These are phyloP conservation scores for Denticeps clupeoides DNA, from an alignment of 2,797 vertebrate genomes.

Conservation along the genomic window DNA sequence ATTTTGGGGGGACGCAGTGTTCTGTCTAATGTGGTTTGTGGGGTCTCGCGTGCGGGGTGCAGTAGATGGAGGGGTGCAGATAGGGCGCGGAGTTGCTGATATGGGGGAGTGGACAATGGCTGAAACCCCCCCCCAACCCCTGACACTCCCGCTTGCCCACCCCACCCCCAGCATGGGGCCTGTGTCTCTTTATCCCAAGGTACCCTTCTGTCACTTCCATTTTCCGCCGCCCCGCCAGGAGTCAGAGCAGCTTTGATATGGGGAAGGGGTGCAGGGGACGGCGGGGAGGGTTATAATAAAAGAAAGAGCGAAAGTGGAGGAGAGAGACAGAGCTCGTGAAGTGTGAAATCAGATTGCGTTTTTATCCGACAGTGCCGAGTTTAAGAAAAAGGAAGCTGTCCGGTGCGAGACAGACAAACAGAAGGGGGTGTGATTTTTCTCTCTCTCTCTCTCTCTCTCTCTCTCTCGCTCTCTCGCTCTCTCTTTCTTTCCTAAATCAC, in stretches of 20 bases:
- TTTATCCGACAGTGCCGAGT: conserved; percentile 59
- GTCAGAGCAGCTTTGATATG: conserved; percentile 69
- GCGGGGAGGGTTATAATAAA: conserved; percentile 36
- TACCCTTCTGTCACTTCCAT: conserved; percentile 75
- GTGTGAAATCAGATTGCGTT: conserved; percentile 73
- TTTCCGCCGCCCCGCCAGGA: conserved; percentile 59
- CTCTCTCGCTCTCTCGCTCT: neutral
- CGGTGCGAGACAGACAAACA: conserved; percentile 40
- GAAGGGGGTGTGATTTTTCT: conserved; percentile 24
- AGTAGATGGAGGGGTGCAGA: conserved; percentile 31
- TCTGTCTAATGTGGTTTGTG: neutral
- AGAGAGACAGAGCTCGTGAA: conserved; percentile 62
- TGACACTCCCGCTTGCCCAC: too few relatives aligned
- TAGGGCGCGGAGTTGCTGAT: conserved; percentile 58
- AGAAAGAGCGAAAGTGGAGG: conserved; percentile 39
- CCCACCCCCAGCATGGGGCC: conserved; percentile 63
- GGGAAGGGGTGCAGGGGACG: conserved; percentile 51
- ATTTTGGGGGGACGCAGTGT: neutral
- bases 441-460: neutral
- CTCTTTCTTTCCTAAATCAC: neutral
- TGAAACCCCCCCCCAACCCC: too few relatives aligned
- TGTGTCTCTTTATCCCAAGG: conserved; percentile 65
- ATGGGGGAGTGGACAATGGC: conserved; percentile 64
- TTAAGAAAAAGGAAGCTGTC: conserved; percentile 62
- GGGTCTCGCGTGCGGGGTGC: conserved; percentile 7